Percentiles rank a stretch among this genome's conserved stretches.
Evolutionary conservation across 2,888 invertebrate genomes (phyloP).

Genomic region (Eurois occulta): DNA sequence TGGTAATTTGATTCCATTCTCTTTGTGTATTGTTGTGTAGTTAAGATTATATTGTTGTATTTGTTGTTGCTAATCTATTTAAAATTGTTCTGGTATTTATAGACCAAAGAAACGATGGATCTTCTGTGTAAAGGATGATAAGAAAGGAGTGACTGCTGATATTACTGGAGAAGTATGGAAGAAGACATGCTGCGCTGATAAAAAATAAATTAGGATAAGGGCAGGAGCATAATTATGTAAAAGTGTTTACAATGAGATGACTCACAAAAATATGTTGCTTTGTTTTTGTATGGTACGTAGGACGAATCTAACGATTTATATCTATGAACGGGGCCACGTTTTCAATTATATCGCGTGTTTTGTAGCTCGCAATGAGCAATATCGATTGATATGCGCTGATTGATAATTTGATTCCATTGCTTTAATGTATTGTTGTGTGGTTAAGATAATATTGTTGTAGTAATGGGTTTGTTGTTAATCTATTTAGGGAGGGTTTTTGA

Average conservation of each 20-base stretch:
- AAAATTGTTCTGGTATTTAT: too few species aligned
- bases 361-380: slow-evolving; percentile 51
- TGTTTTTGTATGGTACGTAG: too few species aligned
- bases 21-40: slow-evolving; percentile 6
- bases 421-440: slow-evolving; percentile 16
- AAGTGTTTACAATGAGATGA: too few species aligned
- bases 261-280: too few species aligned
- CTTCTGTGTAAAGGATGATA: too few species aligned
- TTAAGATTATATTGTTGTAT: slow-evolving; percentile 9
- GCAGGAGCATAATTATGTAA: too few species aligned
- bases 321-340: slow-evolving; percentile 37
- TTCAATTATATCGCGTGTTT: slow-evolving; percentile 62
- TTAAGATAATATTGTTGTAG: slow-evolving; percentile 11
- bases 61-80: background rate
- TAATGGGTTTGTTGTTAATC: too few species aligned
- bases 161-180: too few species aligned
- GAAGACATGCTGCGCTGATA: too few species aligned
- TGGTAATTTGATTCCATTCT: slow-evolving; percentile 35
- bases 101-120: too few species aligned
- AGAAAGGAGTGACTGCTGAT: too few species aligned
- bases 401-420: slow-evolving; percentile 38
- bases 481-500: background rate
- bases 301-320: background rate
- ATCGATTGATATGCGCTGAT: slow-evolving; percentile 44
- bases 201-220: too few species aligned